Evolutionary conservation across 2,888 invertebrate species (phyloP), one percentile per base, ranked within the genome.

Genomic region (Andrena haemorrhoa): DNA sequence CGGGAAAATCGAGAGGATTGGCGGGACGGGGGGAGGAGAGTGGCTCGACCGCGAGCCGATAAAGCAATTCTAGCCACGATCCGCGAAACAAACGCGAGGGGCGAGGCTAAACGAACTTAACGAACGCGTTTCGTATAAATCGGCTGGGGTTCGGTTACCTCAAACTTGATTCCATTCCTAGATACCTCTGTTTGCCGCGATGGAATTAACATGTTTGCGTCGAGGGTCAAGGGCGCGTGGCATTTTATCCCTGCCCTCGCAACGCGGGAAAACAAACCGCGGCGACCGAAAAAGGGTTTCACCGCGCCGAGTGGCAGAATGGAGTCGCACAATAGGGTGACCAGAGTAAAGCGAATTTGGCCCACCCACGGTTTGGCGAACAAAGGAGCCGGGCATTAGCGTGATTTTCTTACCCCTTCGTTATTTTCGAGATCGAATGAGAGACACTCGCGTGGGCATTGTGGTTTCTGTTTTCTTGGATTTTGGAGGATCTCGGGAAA

Each of bases 11-110:
- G 41, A 20, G 66, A 56, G 65, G 66, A 53, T 49, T 56, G 69
- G 70, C 75, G 81, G 75, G 8, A 10, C 10, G 35, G 82, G n/a
- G 70, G 29, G 49, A 56, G 64, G 65, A 66, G 61, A 49, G 75
- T 81, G 63, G 75, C n/a, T 29, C 35, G 61, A 70, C 75, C 70
- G 41, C 65, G 65, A 51, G n/a, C 82, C 75, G 82, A 82, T 81
- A 81, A 74, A 82, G 61, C 66, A 61, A 81, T 82, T 81, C 49
- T 16, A 51, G 60, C 26, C 66, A n/a, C 65, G 70, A 70, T 70
- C 47, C 41, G 81, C 61, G 56, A 68, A 81, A 82, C 70, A 81
- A 81, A 75, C 63, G 61, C 23, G 61, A 5, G 16, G n/a, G 33
- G 23, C 49, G 63, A 68, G 69, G 60, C 70, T 70, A 58, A 10